These are phyloP conservation scores for Etia nguti DNA, from an alignment of 2,113 vertebrate genomes.

Conservation along the genomic window DNA sequence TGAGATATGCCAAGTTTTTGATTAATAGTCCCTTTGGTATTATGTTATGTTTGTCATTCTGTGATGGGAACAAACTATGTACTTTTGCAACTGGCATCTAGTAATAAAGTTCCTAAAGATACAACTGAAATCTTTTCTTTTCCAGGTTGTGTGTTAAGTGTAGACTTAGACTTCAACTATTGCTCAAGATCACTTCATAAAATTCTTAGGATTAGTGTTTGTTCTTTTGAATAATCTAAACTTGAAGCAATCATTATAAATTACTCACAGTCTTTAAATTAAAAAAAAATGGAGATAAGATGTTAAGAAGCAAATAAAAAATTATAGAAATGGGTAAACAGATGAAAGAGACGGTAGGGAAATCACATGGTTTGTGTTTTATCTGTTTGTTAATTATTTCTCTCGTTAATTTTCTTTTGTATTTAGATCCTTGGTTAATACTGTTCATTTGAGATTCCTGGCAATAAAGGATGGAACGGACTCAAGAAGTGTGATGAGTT, in stretches of 20 bases:
- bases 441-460: conserved; percentile 46
- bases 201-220: neutral
- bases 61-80: neutral
- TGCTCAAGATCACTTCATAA: neutral
- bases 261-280: neutral
- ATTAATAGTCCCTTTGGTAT: neutral
- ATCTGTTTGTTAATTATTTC: conserved; percentile 59
- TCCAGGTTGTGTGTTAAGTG: neutral
- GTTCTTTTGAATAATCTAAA: neutral
- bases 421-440: conserved; percentile 33
- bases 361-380: conserved; percentile 48
- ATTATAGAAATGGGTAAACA: conserved; percentile 25
- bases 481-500: neutral
- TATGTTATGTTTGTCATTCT: neutral
- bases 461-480: conserved; percentile 29
- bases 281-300: neutral
- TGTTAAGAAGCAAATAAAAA: neutral
- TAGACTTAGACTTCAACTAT: neutral
- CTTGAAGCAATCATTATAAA: neutral
- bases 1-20: neutral
- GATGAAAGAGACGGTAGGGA: conserved; percentile 45
- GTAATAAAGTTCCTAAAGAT: neutral
- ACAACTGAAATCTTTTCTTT: neutral
- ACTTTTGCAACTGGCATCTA: neutral
- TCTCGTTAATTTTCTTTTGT: conserved; percentile 40